Percentiles rank a stretch among this genome's conserved stretches.
phyloP scores from a whole-genome alignment of 2,888 invertebrate genomes.

The Anticlea derivata region DNA sequence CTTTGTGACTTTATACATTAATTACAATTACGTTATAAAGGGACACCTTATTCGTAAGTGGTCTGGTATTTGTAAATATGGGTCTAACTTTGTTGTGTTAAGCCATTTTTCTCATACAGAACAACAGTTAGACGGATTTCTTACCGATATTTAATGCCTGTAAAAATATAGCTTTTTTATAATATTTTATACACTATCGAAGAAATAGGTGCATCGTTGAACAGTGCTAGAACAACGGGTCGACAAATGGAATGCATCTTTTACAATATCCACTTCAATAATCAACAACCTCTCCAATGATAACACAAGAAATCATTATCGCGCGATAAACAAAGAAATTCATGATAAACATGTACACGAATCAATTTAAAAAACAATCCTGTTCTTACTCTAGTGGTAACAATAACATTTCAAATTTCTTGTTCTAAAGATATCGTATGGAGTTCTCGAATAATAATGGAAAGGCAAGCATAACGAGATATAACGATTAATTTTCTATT shows the following conservation, averaged over 20 bases:
- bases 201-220: conserved; percentile 71
- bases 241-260: conserved; percentile 79
- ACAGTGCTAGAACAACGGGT: conserved; percentile 73
- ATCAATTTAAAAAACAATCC: conserved; percentile 65
- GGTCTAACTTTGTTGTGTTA: conserved; percentile 35
- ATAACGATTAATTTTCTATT: conserved; percentile 6
- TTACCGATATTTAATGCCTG: conserved; percentile 59
- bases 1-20: conserved; percentile 71
- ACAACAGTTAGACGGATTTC: conserved; percentile 49
- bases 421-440: conserved; percentile 50
- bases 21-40: conserved; percentile 46
- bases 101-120: conserved; percentile 38
- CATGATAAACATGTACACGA: conserved; percentile 53
- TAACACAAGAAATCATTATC: conserved; percentile 61
- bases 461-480: conserved; percentile 24
- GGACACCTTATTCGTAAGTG: conserved; percentile 61
- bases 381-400: conserved; percentile 81
- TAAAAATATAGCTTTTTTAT: conserved; percentile 65
- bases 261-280: conserved; percentile 69
- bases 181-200: conserved; percentile 57
- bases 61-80: conserved; percentile 62
- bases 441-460: conserved; percentile 27
- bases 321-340: conserved; percentile 53
- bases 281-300: conserved; percentile 65
- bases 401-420: conserved; percentile 70